Conservation (phyloP, 1,140 invertebrate genomes). For the Drosophila truncata region DNA sequence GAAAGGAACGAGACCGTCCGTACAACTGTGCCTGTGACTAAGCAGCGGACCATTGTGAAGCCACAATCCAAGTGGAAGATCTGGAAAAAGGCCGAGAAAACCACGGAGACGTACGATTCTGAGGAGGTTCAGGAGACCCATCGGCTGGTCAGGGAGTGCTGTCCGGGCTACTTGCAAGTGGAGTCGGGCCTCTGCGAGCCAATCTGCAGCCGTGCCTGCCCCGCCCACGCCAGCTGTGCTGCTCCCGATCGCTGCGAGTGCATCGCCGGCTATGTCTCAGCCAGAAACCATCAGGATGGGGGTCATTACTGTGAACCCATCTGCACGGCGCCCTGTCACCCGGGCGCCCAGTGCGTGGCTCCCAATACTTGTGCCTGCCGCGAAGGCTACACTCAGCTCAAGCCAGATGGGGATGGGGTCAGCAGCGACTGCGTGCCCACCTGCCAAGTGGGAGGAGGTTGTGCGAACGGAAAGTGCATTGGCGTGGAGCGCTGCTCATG, state of each 20-base stretch:
- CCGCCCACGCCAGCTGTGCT: slow-evolving; percentile 64
- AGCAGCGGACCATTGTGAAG: slow-evolving; percentile 49
- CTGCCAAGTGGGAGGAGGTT: slow-evolving; percentile 54
- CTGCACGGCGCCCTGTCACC: slow-evolving; percentile 48
- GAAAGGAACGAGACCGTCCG: slow-evolving; percentile 60
- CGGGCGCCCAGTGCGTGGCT: slow-evolving; percentile 54
- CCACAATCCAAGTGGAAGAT: slow-evolving; percentile 55
- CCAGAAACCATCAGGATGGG: slow-evolving; percentile 51
- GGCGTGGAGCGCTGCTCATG: slow-evolving; percentile 63
- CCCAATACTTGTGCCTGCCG: slow-evolving; percentile 68
- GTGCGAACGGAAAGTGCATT: slow-evolving; percentile 58
- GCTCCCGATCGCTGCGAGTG: slow-evolving; percentile 72
- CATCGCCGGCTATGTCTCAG: slow-evolving; percentile 63
- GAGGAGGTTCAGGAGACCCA: slow-evolving; percentile 51
- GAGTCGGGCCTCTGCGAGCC: slow-evolving; percentile 69
- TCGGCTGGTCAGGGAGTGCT: slow-evolving; percentile 59
- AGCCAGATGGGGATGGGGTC: slow-evolving; percentile 56
- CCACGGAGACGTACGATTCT: slow-evolving; percentile 46
- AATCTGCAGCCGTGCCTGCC: slow-evolving; percentile 66
- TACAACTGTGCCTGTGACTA: slow-evolving; percentile 49
- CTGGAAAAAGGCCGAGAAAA: slow-evolving; percentile 58
- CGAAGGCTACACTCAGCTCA: slow-evolving; percentile 43
- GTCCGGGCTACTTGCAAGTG: slow-evolving; percentile 52
- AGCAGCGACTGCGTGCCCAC: slow-evolving; percentile 57
- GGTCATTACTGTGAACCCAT: slow-evolving; percentile 70